Evolutionary conservation across 2,888 invertebrate species (phyloP), one percentile per base, ranked within the genome.

Genomic region (Ametastegia equiseti): DNA sequence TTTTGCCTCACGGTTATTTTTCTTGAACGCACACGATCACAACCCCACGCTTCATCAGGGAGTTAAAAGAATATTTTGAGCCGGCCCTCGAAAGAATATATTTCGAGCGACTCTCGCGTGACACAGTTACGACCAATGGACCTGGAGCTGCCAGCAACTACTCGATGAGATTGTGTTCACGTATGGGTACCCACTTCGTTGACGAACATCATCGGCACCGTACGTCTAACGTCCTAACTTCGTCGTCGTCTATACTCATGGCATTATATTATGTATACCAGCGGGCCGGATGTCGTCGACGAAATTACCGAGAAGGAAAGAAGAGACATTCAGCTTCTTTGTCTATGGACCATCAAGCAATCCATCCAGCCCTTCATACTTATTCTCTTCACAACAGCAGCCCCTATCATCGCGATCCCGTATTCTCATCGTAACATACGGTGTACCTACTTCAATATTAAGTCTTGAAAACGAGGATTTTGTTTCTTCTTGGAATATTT

Each of bases 261-360:
- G n/a, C n/a, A n/a, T n/a, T n/a, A n/a, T n/a, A n/a, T n/a, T n/a
- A n/a, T n/a, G n/a, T n/a, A 45, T 30, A 27, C 27, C 42, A 9
- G 47, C 75, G 71, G 19, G 19, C 75, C 75, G 75, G 75, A 75
- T 75, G 75, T 75, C 75, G 75, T 75, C 30, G 75, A 54, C 75
- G 75, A 75, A 54, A 75, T 45, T 71, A 71, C 54, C 30, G 45
- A 50, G 15, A 50, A 15, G 19, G 50, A 50, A 75, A 54, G 50
- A 23, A 50, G 45, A 75, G 27, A 54, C n/a, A 15, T 1, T 23
- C 30, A 15, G 13, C 30, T 60, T 60, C 30, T 15, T 60, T 0
- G 7, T 30, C 9, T 54, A 7, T 30, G 60, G 11, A 23, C 30
- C 23, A 1, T 23, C 15, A 5, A n/a, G 15, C 15, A 71, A n/a